A percentile compares a stretch with the other conserved stretches of the same genome.
Evolutionary conservation across 2,888 invertebrate genomes (phyloP).

Genomic region (Girardia tigrina): DNA sequence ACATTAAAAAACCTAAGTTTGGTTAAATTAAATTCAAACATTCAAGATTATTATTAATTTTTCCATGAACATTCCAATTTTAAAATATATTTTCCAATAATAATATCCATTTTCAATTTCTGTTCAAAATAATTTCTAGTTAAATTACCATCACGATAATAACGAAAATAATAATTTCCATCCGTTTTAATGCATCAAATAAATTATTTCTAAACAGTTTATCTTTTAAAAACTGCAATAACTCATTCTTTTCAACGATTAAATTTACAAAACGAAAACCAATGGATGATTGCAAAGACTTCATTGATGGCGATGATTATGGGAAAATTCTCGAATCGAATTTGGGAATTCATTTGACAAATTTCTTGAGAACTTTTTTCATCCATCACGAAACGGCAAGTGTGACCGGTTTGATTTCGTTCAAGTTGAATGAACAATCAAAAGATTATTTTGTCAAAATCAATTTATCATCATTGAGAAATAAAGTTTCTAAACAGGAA

Average conservation of each 20-base stretch:
- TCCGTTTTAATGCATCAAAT: neutral
- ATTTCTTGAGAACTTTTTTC: neutral
- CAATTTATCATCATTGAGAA: neutral
- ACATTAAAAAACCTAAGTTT: no score
- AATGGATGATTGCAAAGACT: neutral
- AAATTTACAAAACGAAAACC: neutral
- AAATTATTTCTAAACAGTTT: neutral
- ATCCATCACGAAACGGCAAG: neutral
- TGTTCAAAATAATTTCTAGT: no score
- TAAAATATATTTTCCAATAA: no score
- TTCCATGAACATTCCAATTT: no score
- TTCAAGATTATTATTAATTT: no score
- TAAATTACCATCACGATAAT: no score
- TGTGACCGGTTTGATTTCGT: neutral
- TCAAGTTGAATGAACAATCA: slow-evolving; percentile 8
- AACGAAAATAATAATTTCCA: no score
- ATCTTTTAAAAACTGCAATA: neutral
- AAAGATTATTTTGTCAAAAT: slow-evolving; percentile 23
- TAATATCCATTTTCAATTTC: no score
- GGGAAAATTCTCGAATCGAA: neutral
- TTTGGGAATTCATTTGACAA: neutral
- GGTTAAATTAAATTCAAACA: no score
- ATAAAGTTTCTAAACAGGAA: neutral
- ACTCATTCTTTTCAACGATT: neutral
- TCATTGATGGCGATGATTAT: neutral